Conservation (phyloP, 1,140 invertebrate species). For the Dolichoris vasculosae region DNA sequence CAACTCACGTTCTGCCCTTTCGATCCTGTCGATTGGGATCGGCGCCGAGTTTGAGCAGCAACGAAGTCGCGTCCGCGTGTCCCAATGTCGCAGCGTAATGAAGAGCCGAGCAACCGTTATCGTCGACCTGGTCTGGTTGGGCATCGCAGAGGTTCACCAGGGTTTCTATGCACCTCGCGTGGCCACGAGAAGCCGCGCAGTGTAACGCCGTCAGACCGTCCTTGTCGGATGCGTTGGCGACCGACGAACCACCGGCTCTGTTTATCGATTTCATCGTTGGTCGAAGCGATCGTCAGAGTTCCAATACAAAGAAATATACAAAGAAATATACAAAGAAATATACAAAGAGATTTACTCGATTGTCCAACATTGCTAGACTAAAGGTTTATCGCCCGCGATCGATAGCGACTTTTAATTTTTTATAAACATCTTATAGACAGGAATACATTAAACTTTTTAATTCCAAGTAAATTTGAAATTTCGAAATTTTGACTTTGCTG, state of each 20-base stretch:
- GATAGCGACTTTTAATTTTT: too few relatives aligned
- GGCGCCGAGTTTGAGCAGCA: conserved; percentile 90
- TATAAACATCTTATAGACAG: too few relatives aligned
- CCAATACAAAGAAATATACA: not conserved
- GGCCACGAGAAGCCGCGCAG: conserved; percentile 96
- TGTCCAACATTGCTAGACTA: not conserved
- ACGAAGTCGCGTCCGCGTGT: conserved; percentile 93
- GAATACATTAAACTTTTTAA: too few relatives aligned
- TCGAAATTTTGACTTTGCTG: too few relatives aligned
- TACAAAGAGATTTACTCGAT: too few relatives aligned
- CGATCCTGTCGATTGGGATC: conserved; percentile 94
- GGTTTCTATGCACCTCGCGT: conserved; percentile 93
- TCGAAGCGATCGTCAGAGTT: not conserved
- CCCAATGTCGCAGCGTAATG: conserved; percentile 97
- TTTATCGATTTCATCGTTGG: not conserved
- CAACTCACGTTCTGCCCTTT: conserved; percentile 87
- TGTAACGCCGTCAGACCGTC: conserved; percentile 92
- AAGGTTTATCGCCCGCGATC: too few relatives aligned
- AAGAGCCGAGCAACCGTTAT: conserved; percentile 94
- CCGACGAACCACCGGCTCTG: conserved; percentile 70
- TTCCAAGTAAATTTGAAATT: too few relatives aligned
- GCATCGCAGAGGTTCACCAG: conserved; percentile 92
- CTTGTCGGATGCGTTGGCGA: conserved; percentile 74
- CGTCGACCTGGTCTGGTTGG: conserved; percentile 87
- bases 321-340: too few relatives aligned